These are phyloP conservation scores for Apodemia mormo DNA, from an alignment of 2,888 invertebrate genomes.

Conservation along the genomic window DNA sequence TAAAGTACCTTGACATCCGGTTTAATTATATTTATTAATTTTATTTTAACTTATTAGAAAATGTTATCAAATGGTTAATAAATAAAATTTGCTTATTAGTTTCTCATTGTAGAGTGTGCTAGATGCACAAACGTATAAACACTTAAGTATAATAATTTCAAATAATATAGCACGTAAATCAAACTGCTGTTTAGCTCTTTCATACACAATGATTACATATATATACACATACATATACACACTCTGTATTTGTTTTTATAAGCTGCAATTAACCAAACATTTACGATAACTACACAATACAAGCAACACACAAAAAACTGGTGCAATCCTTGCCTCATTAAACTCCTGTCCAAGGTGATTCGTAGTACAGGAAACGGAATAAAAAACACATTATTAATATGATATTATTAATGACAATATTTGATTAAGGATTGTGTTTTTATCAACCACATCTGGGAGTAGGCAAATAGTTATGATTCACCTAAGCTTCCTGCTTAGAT, in stretches of 20 bases:
- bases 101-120: neutral
- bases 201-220: neutral
- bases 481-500: too few relatives aligned
- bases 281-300: constrained; percentile 31
- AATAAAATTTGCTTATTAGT: too few relatives aligned
- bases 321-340: constrained; percentile 61
- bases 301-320: constrained; percentile 44
- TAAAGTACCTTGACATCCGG: too few relatives aligned
- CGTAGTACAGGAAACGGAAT: constrained; percentile 52
- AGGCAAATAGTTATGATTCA: neutral
- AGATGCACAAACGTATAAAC: neutral
- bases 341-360: constrained; percentile 80
- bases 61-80: too few relatives aligned
- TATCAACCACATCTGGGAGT: constrained; percentile 8
- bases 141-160: neutral
- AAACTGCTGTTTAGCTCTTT: neutral
- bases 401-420: constrained; percentile 5
- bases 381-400: constrained; percentile 68
- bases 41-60: too few relatives aligned
- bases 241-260: neutral
- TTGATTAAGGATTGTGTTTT: neutral
- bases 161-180: neutral
- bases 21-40: too few relatives aligned
- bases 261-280: neutral
- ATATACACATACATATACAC: neutral